These are phyloP conservation scores for Bombus consobrinus DNA, from an alignment of 1,140 invertebrate genomes.

Conservation along the genomic window DNA sequence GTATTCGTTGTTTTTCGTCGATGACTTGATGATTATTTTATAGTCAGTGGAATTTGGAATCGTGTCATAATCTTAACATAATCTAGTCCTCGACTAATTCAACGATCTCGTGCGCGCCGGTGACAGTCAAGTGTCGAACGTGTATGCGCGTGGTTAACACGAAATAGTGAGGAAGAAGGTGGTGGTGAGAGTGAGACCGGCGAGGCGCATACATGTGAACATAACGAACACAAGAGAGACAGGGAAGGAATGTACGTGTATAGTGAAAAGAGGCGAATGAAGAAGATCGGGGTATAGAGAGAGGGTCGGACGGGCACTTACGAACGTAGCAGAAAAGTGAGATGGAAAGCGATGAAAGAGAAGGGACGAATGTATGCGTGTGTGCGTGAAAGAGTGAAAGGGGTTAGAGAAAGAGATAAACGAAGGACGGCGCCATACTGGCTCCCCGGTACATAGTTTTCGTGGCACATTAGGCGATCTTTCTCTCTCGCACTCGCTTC, in stretches of 20 bases:
- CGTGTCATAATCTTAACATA: background rate
- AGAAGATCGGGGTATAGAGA: background rate
- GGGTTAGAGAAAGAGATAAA: slow-evolving; percentile 60
- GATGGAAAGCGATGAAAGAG: slow-evolving; percentile 8
- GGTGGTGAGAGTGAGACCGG: slow-evolving; percentile 3
- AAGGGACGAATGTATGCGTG: background rate
- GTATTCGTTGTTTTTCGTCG: background rate
- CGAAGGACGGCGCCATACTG: slow-evolving; percentile 73
- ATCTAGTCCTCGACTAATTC: slow-evolving; percentile 9
- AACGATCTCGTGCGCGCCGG: slow-evolving; percentile 17
- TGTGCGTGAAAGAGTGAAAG: slow-evolving; percentile 63
- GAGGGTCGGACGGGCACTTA: background rate
- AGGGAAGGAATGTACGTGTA: background rate
- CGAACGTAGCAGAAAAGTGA: background rate
- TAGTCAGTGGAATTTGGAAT: background rate
- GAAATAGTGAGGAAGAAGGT: slow-evolving; percentile 19
- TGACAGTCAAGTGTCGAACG: slow-evolving; percentile 27
- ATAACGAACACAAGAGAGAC: slow-evolving; percentile 3
- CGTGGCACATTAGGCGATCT: slow-evolving; percentile 45
- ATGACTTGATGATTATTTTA: no score
- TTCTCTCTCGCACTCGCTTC: background rate
- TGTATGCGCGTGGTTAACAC: slow-evolving; percentile 33
- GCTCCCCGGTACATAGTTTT: slow-evolving; percentile 68
- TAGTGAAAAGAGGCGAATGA: slow-evolving; percentile 13
- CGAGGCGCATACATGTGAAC: background rate